Evolutionary conservation across 1,140 invertebrate species (phyloP).

Genomic region (Tetramorium simillimum): DNA sequence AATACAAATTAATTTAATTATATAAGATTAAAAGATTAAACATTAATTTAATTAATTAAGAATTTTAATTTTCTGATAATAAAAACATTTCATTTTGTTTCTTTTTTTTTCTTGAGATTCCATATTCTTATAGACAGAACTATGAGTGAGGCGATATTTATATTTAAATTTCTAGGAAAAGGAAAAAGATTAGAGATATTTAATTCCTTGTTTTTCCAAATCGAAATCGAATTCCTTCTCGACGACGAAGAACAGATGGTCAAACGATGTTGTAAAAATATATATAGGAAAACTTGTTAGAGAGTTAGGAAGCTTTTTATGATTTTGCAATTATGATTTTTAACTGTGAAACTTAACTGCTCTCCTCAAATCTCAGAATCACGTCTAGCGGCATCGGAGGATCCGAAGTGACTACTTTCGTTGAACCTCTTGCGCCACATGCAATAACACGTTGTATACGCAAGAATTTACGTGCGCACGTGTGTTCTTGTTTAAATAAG

Average conservation of each 20-base stretch:
- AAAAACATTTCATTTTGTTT: too few relatives aligned
- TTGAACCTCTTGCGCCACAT: neutral
- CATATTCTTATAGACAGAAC: neutral
- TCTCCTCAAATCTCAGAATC: neutral
- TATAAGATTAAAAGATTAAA: too few relatives aligned
- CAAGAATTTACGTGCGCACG: neutral
- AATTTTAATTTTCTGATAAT: too few relatives aligned
- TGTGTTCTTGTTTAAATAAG: conserved; percentile 62
- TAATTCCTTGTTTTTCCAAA: neutral
- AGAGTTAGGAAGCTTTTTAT: neutral
- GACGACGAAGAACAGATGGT: neutral
- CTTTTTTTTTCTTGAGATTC: neutral
- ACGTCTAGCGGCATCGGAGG: neutral
- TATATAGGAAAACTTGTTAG: neutral
- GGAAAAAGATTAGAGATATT: neutral
- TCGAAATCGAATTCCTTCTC: neutral
- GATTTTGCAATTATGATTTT: neutral
- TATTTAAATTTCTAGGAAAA: neutral
- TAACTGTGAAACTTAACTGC: neutral
- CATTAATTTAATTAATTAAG: too few relatives aligned
- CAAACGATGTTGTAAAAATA: neutral
- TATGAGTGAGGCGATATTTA: neutral
- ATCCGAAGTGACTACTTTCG: conserved; percentile 16
- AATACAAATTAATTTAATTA: neutral
- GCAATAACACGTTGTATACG: neutral